Evolutionary conservation across 2,888 invertebrate genomes (phyloP).

Genomic region (Xestoiulus laeticollis): DNA sequence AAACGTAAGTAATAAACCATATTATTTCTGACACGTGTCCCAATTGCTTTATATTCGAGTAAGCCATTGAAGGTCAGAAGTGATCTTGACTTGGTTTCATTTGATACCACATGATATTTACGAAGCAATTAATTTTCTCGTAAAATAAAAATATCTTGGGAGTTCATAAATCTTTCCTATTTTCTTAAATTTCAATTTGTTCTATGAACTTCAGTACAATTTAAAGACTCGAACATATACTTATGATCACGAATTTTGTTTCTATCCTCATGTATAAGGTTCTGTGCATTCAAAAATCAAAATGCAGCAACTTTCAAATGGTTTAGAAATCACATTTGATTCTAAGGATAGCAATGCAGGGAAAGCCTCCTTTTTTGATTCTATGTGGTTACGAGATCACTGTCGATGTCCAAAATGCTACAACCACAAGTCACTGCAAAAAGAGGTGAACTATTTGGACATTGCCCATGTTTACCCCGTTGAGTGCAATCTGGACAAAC

Average conservation of each 20-base stretch:
- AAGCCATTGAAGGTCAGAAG: not conserved
- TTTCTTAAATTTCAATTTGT: not conserved
- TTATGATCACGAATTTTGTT: no score
- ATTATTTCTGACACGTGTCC: not conserved
- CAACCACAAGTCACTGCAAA: constrained; percentile 21
- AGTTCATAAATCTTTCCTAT: not conserved
- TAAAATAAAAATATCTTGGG: not conserved
- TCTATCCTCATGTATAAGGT: not conserved
- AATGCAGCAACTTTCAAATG: not conserved
- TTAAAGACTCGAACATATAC: not conserved
- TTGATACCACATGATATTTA: not conserved
- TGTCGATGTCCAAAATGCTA: constrained; percentile 51
- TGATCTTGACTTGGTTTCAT: not conserved
- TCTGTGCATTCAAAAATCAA: not conserved
- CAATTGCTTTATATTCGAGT: not conserved
- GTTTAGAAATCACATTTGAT: not conserved
- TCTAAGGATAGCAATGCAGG: not conserved
- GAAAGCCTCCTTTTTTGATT: constrained; percentile 36
- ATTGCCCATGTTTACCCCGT: not conserved
- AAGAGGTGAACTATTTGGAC: constrained; percentile 27
- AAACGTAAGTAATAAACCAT: not conserved
- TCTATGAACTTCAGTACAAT: not conserved
- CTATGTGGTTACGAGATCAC: constrained; percentile 49
- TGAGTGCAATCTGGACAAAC: not conserved
- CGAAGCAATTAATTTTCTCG: not conserved